Conservation (phyloP, 2,113 vertebrate genomes). For the Sorex fumeus region DNA sequence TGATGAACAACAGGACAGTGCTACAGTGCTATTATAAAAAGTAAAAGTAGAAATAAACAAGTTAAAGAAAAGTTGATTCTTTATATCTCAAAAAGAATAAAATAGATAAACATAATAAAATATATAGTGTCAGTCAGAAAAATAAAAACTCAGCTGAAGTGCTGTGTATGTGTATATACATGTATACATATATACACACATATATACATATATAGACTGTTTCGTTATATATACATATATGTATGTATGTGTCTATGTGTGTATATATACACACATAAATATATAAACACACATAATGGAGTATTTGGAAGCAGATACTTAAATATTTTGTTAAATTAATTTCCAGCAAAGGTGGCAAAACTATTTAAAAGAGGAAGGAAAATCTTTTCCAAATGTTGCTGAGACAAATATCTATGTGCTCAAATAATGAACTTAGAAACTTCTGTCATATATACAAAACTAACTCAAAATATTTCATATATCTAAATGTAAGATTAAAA, state of each 20-base stretch:
- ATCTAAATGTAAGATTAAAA: slow-evolving; percentile 12
- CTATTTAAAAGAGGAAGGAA: not conserved
- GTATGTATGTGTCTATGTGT: too few species aligned
- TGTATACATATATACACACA: too few species aligned
- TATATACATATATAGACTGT: too few species aligned
- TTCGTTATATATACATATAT: too few species aligned
- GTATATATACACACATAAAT: too few species aligned
- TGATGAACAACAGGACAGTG: too few species aligned
- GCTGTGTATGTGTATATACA: too few species aligned
- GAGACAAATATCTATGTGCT: not conserved
- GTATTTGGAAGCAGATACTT: not conserved
- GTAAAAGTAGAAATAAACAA: not conserved
- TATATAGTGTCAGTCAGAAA: not conserved
- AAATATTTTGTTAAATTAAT: not conserved
- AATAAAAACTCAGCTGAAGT: not conserved
- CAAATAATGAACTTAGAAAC: not conserved
- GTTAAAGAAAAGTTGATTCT: not conserved
- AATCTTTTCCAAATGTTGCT: not conserved
- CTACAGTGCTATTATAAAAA: not conserved
- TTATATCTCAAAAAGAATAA: not conserved
- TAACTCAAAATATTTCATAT: not conserved
- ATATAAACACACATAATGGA: too few species aligned
- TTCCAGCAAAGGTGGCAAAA: not conserved
- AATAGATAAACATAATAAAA: not conserved
- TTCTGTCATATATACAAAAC: not conserved